A percentile compares a stretch with the other conserved stretches of the same genome.
These are phyloP conservation scores for Pipistrellus kuhlii DNA, from an alignment of 2,797 vertebrate genomes.

Conservation along the genomic window DNA sequence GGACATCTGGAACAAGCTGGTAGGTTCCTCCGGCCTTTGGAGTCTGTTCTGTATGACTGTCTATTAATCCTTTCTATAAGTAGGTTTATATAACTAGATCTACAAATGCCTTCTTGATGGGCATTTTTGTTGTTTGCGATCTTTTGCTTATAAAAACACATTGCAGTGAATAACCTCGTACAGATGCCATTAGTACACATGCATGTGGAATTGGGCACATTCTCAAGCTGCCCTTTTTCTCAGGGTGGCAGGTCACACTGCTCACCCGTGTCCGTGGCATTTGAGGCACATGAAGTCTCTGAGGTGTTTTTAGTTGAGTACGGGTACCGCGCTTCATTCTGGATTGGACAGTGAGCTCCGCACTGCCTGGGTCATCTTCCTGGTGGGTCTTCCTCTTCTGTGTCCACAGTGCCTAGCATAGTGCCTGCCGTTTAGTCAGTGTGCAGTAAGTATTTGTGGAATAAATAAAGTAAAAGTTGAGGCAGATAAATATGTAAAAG, in stretches of 20 bases:
- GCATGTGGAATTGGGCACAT: neutral
- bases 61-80: neutral
- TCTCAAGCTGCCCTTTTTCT: neutral
- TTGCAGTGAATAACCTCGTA: neutral
- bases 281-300: neutral
- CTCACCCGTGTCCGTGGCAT: neutral
- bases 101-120: neutral
- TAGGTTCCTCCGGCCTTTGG: constrained; percentile 76
- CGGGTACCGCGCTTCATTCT: neutral
- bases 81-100: neutral
- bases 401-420: neutral
- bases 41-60: neutral
- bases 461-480: neutral
- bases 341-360: neutral
- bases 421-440: neutral
- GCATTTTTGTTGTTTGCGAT: neutral
- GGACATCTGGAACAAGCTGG: constrained; percentile 96
- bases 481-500: neutral
- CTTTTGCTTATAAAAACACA: neutral
- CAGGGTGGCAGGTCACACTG: neutral
- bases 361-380: neutral
- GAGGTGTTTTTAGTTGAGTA: neutral
- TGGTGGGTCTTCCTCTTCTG: neutral
- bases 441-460: neutral
- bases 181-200: neutral